Conservation (phyloP, 2,888 invertebrate genomes). For the Lithophane socia region DNA sequence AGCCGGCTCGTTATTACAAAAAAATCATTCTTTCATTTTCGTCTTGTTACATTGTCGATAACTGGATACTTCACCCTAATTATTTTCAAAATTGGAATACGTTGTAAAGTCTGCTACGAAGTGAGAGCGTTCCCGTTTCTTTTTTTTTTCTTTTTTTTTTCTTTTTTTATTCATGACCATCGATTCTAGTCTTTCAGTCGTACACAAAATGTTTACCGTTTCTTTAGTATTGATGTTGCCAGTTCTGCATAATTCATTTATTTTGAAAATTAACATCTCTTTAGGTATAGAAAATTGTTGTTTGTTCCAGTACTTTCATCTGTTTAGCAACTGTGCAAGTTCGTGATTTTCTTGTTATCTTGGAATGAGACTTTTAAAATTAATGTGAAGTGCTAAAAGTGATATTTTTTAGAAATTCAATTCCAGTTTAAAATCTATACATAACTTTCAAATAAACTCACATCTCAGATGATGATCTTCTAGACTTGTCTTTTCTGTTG, state of each 20-base stretch:
- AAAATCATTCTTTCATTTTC: neutral
- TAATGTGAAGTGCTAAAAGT: slow-evolving; percentile 33
- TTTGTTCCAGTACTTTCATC: slow-evolving; percentile 24
- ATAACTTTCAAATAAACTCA: slow-evolving; percentile 1
- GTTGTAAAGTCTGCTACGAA: no score
- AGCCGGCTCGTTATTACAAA: neutral
- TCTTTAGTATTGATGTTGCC: neutral
- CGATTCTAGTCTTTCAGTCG: no score
- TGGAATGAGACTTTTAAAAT: slow-evolving; percentile 19
- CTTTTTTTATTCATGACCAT: no score
- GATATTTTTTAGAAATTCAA: neutral
- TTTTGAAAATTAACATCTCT: slow-evolving; percentile 10
- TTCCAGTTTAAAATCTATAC: neutral
- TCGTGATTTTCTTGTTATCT: slow-evolving; percentile 51
- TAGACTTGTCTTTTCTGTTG: neutral
- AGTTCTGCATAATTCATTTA: neutral
- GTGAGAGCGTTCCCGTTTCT: no score
- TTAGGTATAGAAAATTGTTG: neutral
- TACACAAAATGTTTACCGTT: neutral
- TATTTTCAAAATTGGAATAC: slow-evolving; percentile 4
- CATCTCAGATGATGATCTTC: neutral
- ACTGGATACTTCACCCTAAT: slow-evolving; percentile 16
- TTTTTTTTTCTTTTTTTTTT: no score
- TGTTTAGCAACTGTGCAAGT: slow-evolving; percentile 8
- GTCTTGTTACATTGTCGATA: neutral